Conservation (phyloP, 1,140 invertebrate species). For the Drosophila fuyamai region DNA sequence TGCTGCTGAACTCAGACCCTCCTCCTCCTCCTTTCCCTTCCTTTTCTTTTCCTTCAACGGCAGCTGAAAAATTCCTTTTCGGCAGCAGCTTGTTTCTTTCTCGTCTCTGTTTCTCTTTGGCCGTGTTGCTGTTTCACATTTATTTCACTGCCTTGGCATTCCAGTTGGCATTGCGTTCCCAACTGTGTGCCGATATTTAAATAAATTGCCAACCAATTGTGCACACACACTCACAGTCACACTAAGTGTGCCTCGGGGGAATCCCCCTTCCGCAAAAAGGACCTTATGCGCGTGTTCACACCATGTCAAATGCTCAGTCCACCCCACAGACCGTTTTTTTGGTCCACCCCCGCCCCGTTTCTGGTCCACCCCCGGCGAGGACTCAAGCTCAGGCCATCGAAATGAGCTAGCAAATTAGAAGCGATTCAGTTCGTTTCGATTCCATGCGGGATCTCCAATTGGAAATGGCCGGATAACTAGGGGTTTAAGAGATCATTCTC, state of each 20-base stretch:
- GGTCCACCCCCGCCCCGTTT: constrained; percentile 3
- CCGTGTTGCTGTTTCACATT: constrained; percentile 45
- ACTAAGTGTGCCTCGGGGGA: neutral
- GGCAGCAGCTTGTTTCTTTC: constrained; percentile 63
- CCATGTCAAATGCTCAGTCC: constrained; percentile 74
- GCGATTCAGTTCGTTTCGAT: constrained; percentile 48
- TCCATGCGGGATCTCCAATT: constrained; percentile 34
- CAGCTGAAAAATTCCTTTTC: constrained; percentile 81
- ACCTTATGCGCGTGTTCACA: constrained; percentile 78
- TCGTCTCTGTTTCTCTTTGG: neutral
- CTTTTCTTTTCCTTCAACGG: constrained; percentile 29
- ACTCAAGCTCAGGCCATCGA: neutral
- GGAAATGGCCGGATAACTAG: constrained; percentile 5
- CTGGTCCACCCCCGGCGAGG: neutral
- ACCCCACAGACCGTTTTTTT: too few relatives aligned
- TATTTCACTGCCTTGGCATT: constrained; percentile 68
- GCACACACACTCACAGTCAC: constrained; percentile 35
- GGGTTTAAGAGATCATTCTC: constrained; percentile 26
- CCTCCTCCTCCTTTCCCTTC: neutral
- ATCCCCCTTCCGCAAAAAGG: constrained; percentile 22
- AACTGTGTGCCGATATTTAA: constrained; percentile 82
- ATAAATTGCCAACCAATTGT: constrained; percentile 82
- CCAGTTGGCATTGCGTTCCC: constrained; percentile 78
- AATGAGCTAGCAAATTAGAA: constrained; percentile 65
- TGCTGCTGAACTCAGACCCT: constrained; percentile 12